Base-by-base conservation (phyloP, 1,140 invertebrate genomes). In the Dendrolimus punctatus region DNA sequence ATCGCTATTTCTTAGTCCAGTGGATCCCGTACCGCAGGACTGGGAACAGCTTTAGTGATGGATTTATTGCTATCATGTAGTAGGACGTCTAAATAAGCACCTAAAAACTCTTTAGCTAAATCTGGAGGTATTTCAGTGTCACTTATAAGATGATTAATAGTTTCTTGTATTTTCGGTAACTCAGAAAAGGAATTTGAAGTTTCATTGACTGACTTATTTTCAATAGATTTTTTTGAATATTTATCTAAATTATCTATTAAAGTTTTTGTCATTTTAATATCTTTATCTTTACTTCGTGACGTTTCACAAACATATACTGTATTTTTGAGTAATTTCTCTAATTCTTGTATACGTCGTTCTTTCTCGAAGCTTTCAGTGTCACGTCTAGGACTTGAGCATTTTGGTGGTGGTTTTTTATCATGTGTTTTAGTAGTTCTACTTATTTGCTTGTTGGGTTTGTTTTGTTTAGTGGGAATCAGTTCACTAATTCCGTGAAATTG, bases 251-350 rank as follows among this genome's bases (percentile, higher is more conserved):
- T 75, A 55, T 73, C 51, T 38, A 81, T 73, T 8, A 80, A 40
- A 40, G 59, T 71, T 60, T 80, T 73, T 1, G 79, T 77, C 5
- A 73, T 76, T 62, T 64, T 62, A 6, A 77, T 78, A 55, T 85
- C 71, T 53, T 68, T 74, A 10, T 73, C 64, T 39, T 64, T 42
- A 9, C 49, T 60, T 43, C 49, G 66, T n/a, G 49, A 54, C 7
- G 71, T 74, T 43, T 75, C 73, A 57, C 71, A 80, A n/a, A 73
- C 55, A 40, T 83, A 85, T 4, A 85, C 71, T 6, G 80, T 85
- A 56, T 79, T 83, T 51, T 80, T 80, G 1, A 85, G 53, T 36
- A 81, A 53, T 55, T 49, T 73, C 61, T 85, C 81, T 1, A 83
- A 53, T 56, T 83, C 70, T 61, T 80, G 71, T 62, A 80, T 67